Conservation (phyloP, 2,888 invertebrate species). For the Lasioglossum morio region DNA sequence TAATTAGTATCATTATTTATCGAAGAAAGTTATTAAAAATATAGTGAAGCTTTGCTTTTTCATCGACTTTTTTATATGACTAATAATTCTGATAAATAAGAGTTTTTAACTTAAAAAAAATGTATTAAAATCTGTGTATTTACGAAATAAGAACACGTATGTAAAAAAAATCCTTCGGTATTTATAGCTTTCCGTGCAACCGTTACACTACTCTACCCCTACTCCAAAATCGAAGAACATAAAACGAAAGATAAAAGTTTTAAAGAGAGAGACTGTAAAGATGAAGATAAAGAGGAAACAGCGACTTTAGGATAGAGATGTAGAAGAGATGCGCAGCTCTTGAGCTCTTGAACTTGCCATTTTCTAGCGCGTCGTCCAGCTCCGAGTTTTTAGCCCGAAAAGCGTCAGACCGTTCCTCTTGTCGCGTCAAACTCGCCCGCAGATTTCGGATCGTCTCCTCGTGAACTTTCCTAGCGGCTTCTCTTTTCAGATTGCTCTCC, state of each 20-base stretch:
- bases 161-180: neutral
- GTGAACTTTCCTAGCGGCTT: constrained; percentile 44
- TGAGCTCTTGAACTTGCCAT: constrained; percentile 55
- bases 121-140: neutral
- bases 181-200: neutral
- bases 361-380: constrained; percentile 39
- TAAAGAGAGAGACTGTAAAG: neutral
- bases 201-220: neutral
- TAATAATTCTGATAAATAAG: neutral
- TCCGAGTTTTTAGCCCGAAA: constrained; percentile 42
- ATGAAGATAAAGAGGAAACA: neutral
- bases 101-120: neutral
- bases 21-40: neutral
- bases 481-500: constrained; percentile 51
- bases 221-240: neutral
- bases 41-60: neutral
- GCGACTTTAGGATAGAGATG: constrained; percentile 4
- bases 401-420: constrained; percentile 36
- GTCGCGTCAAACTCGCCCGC: constrained; percentile 35
- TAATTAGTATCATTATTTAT: neutral
- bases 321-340: constrained; percentile 13
- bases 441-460: constrained; percentile 46
- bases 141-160: neutral
- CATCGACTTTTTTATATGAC: neutral
- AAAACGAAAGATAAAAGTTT: neutral